Evolutionary conservation across 1,140 invertebrate species (phyloP).

Genomic region (Papilio machaon): DNA sequence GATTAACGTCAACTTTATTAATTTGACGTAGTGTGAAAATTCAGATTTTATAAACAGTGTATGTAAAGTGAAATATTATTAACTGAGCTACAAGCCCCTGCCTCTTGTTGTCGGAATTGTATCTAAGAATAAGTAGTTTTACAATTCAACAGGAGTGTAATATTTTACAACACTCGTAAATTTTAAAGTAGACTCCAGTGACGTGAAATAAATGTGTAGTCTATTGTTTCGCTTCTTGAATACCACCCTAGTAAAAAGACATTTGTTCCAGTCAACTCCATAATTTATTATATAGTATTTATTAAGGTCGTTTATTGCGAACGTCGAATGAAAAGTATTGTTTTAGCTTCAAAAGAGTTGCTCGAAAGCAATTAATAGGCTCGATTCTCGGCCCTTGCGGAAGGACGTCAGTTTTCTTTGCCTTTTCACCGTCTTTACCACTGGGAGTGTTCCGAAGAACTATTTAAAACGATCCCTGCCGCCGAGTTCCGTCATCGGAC

Average conservation of each 20-base stretch:
- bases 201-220: conserved; percentile 25
- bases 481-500: too few relatives aligned
- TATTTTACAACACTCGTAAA: conserved; percentile 20
- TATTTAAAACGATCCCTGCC: too few relatives aligned
- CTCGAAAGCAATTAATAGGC: background rate
- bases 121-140: conserved; percentile 11
- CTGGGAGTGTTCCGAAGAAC: too few relatives aligned
- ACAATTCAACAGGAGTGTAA: conserved; percentile 21
- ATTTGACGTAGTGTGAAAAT: too few relatives aligned
- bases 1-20: too few relatives aligned
- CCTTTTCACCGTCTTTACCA: too few relatives aligned
- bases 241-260: conserved; percentile 10
- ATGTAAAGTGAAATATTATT: background rate
- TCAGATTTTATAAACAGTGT: too few relatives aligned
- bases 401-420: background rate
- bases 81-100: background rate
- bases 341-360: background rate
- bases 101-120: background rate
- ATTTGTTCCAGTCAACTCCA: conserved; percentile 23
- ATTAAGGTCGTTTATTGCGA: conserved; percentile 12
- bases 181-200: conserved; percentile 24
- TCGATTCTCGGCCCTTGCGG: too few relatives aligned
- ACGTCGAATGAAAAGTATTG: conserved; percentile 7
- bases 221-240: conserved; percentile 26
- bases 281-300: conserved; percentile 23